Conservation (phyloP, 2,888 invertebrate genomes). For the Microctonus aethiopoides region DNA sequence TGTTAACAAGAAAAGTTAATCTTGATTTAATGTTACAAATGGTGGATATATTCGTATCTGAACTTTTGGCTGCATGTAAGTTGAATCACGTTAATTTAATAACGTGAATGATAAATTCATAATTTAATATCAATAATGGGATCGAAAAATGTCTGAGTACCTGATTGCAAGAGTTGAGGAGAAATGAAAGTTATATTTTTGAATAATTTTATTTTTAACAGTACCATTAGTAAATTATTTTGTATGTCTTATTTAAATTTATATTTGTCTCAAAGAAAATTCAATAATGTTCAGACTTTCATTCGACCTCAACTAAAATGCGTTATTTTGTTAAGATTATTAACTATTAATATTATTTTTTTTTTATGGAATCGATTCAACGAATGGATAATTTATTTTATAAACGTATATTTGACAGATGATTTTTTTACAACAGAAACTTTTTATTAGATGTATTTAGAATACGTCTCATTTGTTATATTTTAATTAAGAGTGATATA, state of each 20-base stretch:
- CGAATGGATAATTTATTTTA: not conserved
- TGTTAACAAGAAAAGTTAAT: conserved; percentile 68
- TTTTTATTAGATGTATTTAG: not conserved
- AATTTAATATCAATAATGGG: not conserved
- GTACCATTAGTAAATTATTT: not conserved
- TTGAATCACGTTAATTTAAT: conserved; percentile 40
- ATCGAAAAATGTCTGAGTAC: conserved; percentile 36
- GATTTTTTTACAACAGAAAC: not conserved
- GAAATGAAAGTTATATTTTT: conserved; percentile 4
- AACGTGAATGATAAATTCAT: conserved; percentile 16
- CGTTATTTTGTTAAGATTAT: not conserved
- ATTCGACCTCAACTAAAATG: not conserved
- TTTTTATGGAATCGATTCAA: not conserved
- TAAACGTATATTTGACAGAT: not conserved
- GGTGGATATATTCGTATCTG: conserved; percentile 64
- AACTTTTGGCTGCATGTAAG: conserved; percentile 55
- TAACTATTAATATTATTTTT: not conserved
- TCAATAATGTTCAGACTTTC: not conserved
- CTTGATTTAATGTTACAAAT: conserved; percentile 68
- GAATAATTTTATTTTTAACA: not conserved
- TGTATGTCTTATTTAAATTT: not conserved
- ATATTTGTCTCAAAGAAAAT: not conserved
- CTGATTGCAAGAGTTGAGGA: conserved; percentile 39
- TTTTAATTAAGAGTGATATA: not conserved
- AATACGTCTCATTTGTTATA: not conserved